Evolutionary conservation across 2,888 invertebrate species (phyloP), one percentile per base, ranked within the genome.

Genomic region (Tinea pellionella): DNA sequence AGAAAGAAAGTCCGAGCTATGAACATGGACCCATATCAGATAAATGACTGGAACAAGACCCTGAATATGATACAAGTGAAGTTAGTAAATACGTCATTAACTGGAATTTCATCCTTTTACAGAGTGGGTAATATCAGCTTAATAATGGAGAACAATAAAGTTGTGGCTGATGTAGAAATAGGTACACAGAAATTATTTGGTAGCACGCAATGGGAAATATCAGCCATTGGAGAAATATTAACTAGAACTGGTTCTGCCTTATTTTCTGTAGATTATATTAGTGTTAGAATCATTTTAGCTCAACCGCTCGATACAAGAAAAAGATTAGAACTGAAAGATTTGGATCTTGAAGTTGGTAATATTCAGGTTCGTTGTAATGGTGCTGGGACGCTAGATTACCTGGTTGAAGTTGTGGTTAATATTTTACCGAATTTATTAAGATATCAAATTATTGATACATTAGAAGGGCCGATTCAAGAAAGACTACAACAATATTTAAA

Each of bases 401-500:
- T 93, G 0, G 84, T 96, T 62, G 96, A 97, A 78, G 92, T 94
- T 61, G 89, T 88, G 3, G 89, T 96, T 0, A 97, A 96, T 74
- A 87, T 96, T 56, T 70, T 96, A 59, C 96, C 96, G 0, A 96
- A 97, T 87, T 80, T 96, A 55, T 80, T 97, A 63, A 89, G 96
- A 60, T 94, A 95, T 72, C 95, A 96, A 79, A 94, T 96, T 62
- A 93, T 95, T 91, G 94, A 95, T 69, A 94, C 94, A 0, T 73
- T 96, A 42, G 95, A 96, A 78, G 91, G 91, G 41, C 95, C 95
- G 0, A 77, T 95, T 2, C 93, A 90, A 71, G 89, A 91, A 65
- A 90, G 92, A 62, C 84, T 95, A 2, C 93, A 94, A 70, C 91
- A 91, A 66, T 92, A 93, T 67, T 78, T 95, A 47, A 89, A 95